Percentiles rank a stretch among this genome's conserved stretches.
phyloP scores from a whole-genome alignment of 2,113 vertebrate genomes.

The Protomyctophum bolini region DNA sequence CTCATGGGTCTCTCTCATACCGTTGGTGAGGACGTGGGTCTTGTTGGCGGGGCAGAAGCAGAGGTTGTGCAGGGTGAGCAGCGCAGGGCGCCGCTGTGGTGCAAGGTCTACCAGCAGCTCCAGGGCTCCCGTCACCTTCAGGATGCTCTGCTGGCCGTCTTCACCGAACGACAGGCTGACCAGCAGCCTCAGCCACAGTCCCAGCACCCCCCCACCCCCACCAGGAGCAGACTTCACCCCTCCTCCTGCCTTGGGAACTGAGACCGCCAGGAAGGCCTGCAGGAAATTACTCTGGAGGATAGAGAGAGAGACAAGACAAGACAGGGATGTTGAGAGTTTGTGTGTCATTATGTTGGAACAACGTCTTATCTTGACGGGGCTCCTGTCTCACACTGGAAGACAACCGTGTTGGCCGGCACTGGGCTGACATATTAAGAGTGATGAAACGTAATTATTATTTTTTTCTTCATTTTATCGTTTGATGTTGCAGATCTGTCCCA shows the following conservation, averaged over 20 bases:
- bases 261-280: conserved; percentile 86
- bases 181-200: conserved; percentile 89
- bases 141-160: conserved; percentile 91
- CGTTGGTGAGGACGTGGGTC: conserved; percentile 87
- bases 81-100: conserved; percentile 71
- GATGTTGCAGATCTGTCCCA: too few relatives aligned
- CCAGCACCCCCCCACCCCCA: conserved; percentile 53
- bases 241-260: conserved; percentile 79
- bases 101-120: conserved; percentile 88
- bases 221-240: conserved; percentile 55
- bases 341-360: too few relatives aligned
- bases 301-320: conserved; percentile 22
- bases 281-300: conserved; percentile 90
- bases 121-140: conserved; percentile 85
- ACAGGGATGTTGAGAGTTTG: background rate
- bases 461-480: too few relatives aligned
- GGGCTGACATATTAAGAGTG: too few relatives aligned
- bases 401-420: too few relatives aligned
- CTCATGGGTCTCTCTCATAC: conserved; percentile 69
- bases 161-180: conserved; percentile 86
- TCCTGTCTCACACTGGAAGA: too few relatives aligned
- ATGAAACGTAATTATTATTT: too few relatives aligned
- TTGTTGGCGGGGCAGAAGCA: conserved; percentile 82
- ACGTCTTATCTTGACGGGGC: too few relatives aligned
- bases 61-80: conserved; percentile 73